phyloP scores from a whole-genome alignment of 2,888 invertebrate species.

The Eumacrocentrus americanus region DNA sequence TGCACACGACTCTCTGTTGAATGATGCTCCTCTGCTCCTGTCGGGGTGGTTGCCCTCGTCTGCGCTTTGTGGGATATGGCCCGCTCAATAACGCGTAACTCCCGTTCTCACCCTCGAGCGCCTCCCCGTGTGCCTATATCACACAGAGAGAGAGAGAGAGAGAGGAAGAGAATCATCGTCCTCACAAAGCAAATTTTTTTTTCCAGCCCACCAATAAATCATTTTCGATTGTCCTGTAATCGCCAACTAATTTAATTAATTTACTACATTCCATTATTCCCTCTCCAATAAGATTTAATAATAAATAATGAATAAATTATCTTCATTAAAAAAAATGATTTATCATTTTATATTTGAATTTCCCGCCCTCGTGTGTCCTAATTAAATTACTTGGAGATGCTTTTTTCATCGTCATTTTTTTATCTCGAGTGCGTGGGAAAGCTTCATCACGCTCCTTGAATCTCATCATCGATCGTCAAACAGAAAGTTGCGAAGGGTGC shows the following conservation, averaged over 20 bases:
- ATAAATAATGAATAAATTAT: neutral
- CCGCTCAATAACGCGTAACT: slow-evolving; percentile 60
- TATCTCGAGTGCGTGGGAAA: slow-evolving; percentile 10
- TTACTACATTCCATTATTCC: neutral
- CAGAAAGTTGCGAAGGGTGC: slow-evolving; percentile 13
- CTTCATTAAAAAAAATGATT: neutral
- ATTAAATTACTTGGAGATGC: too few species aligned
- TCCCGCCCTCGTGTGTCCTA: too few species aligned
- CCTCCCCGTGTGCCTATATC: neutral
- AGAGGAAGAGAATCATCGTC: neutral
- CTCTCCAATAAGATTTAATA: neutral
- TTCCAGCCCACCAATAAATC: neutral
- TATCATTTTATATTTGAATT: neutral
- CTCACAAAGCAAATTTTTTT: neutral
- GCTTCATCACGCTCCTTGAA: slow-evolving; percentile 11
- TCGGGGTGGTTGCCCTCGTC: slow-evolving; percentile 61
- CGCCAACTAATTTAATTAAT: neutral
- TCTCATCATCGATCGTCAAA: slow-evolving; percentile 14
- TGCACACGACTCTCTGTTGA: slow-evolving; percentile 30
- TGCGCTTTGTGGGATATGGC: slow-evolving; percentile 60
- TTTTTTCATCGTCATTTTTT: too few species aligned
- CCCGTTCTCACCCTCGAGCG: slow-evolving; percentile 40
- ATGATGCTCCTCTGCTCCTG: slow-evolving; percentile 10
- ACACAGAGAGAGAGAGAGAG: neutral
- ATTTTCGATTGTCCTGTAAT: neutral